These are phyloP conservation scores for Carpatolechia fugitivella DNA, from an alignment of 2,888 invertebrate species.

Conservation along the genomic window DNA sequence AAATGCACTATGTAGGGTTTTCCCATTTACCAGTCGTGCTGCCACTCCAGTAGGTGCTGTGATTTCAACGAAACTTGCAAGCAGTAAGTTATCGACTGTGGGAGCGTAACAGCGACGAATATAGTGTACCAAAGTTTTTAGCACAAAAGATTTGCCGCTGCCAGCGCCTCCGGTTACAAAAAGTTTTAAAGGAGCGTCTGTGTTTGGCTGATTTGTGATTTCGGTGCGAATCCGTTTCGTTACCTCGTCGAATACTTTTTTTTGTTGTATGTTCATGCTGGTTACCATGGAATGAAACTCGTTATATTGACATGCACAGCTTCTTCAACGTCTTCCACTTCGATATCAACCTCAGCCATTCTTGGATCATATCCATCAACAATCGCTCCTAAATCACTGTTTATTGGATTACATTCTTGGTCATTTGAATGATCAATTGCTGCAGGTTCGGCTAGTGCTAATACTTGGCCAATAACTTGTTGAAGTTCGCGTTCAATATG, in stretches of 20 bases:
- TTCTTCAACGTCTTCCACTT: constrained; percentile 12
- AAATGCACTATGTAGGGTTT: background rate
- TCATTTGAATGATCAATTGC: background rate
- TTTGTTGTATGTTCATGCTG: constrained; percentile 5
- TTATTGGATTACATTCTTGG: background rate
- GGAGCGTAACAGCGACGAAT: constrained; percentile 11
- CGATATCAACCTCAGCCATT: constrained; percentile 14
- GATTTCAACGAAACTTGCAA: constrained; percentile 2
- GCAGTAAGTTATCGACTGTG: background rate
- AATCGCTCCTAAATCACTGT: background rate
- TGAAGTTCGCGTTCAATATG: constrained; percentile 9
- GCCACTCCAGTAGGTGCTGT: constrained; percentile 5
- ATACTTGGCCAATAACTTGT: constrained; percentile 9
- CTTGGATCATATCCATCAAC: constrained; percentile 14
- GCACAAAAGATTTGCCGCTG: constrained; percentile 14
- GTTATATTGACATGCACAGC: background rate
- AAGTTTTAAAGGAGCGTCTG: background rate
- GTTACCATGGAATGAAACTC: background rate
- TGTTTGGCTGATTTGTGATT: background rate
- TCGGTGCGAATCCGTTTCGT: constrained; percentile 2
- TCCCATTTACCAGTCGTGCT: background rate
- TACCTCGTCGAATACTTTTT: constrained; percentile 4
- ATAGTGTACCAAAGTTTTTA: constrained; percentile 11
- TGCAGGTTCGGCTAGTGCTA: background rate
- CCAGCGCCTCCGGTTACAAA: constrained; percentile 14